A percentile compares a stretch with the other conserved stretches of the same genome.
These are phyloP conservation scores for Petrocephalus zakoni DNA, from an alignment of 2,113 vertebrate species.

Conservation along the genomic window DNA sequence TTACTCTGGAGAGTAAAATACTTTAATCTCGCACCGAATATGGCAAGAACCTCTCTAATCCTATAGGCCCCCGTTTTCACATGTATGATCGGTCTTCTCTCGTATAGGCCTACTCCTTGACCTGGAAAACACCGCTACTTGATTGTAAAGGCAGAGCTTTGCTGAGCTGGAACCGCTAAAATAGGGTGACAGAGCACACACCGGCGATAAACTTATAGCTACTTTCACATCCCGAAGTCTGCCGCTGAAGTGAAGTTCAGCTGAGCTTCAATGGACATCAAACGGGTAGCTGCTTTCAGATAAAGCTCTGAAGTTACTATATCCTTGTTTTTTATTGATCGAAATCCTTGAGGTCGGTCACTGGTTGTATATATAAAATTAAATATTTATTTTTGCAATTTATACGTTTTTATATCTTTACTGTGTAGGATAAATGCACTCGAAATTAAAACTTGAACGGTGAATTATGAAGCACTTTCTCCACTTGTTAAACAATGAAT, in stretches of 20 bases:
- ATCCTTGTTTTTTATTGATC: slow-evolving; percentile 30
- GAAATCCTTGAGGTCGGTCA: slow-evolving; percentile 71
- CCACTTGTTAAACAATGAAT: slow-evolving; percentile 50
- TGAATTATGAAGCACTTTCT: slow-evolving; percentile 71
- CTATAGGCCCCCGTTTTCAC: not conserved
- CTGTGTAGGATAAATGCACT: slow-evolving; percentile 66
- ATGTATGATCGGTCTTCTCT: not conserved
- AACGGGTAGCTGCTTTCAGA: slow-evolving; percentile 47
- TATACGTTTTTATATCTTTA: slow-evolving; percentile 43
- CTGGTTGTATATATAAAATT: slow-evolving; percentile 66
- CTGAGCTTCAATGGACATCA: slow-evolving; percentile 31
- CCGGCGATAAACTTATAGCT: not conserved
- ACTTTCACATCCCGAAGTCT: not conserved
- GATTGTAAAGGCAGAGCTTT: not conserved
- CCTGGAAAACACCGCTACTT: slow-evolving; percentile 36
- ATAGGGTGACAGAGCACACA: not conserved
- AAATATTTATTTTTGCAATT: slow-evolving; percentile 74
- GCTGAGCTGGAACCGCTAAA: not conserved
- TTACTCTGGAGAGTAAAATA: not conserved
- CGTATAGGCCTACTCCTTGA: not conserved
- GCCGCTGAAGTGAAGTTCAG: not conserved
- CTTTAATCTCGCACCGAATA: not conserved
- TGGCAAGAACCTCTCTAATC: not conserved
- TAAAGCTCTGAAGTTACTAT: slow-evolving; percentile 15
- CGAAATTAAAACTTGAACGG: slow-evolving; percentile 69